These are phyloP conservation scores for Candoia aspera DNA, from an alignment of 2,113 vertebrate species.

Conservation along the genomic window DNA sequence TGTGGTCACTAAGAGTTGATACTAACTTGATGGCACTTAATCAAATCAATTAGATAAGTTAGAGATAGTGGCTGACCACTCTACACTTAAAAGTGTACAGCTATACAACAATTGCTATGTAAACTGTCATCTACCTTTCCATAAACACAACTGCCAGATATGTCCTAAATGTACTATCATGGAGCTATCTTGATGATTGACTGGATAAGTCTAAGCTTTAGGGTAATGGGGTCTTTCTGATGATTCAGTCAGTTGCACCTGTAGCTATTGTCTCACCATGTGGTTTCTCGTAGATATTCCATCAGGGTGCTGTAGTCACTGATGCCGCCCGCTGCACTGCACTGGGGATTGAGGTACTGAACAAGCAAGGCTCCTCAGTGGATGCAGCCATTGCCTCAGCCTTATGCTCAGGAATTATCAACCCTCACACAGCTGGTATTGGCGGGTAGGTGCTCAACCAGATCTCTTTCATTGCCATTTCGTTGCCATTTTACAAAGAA, in stretches of 20 bases:
- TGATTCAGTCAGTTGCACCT: background rate
- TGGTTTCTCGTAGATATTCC: slow-evolving; percentile 80
- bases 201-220: background rate
- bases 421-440: slow-evolving; percentile 92
- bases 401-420: slow-evolving; percentile 89
- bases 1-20: background rate
- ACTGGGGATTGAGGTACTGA: slow-evolving; percentile 86
- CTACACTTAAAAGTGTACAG: background rate
- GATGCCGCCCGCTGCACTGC: slow-evolving; percentile 88
- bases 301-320: slow-evolving; percentile 90
- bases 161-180: background rate
- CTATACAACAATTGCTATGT: background rate
- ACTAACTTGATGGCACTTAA: background rate
- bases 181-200: background rate
- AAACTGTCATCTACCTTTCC: background rate
- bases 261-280: background rate
- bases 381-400: slow-evolving; percentile 89
- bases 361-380: slow-evolving; percentile 88
- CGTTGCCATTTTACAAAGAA: background rate
- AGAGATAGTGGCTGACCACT: background rate
- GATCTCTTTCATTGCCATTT: background rate
- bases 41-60: background rate
- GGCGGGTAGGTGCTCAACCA: slow-evolving; percentile 84
- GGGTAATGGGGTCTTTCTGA: background rate
- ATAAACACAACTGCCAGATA: background rate